A percentile compares a stretch with the other conserved stretches of the same genome.
Conservation (phyloP, 2,888 invertebrate genomes). For the Helicoverpa assulta region DNA sequence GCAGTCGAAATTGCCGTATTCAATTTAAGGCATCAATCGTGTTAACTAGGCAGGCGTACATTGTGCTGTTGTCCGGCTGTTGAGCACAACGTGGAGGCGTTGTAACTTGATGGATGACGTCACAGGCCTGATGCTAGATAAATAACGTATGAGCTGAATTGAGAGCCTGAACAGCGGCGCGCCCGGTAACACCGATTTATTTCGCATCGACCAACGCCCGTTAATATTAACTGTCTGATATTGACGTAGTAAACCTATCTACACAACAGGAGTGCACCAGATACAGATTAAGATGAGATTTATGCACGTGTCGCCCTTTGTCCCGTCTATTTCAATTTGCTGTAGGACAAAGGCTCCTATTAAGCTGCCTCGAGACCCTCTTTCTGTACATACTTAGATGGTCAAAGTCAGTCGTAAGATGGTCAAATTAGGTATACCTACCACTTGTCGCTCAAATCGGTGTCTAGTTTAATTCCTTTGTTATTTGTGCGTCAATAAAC, state of each 20-base stretch:
- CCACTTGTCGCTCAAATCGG: neutral
- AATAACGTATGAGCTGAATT: conserved; percentile 58
- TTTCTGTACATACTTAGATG: neutral
- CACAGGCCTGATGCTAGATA: conserved; percentile 49
- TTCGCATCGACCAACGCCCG: conserved; percentile 28
- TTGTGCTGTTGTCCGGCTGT: conserved; percentile 8
- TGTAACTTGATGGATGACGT: conserved; percentile 57
- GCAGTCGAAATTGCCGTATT: neutral
- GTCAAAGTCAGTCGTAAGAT: no score
- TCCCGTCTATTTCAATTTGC: neutral
- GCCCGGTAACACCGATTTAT: conserved; percentile 38
- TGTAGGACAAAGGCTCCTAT: neutral
- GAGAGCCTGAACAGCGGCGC: conserved; percentile 29
- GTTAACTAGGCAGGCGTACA: neutral
- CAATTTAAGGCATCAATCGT: conserved; percentile 8
- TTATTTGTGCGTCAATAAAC: neutral
- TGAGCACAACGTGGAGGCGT: conserved; percentile 11
- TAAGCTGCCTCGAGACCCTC: neutral
- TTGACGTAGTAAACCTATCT: conserved; percentile 14
- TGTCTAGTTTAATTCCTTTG: neutral
- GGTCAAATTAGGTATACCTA: neutral
- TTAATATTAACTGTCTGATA: conserved; percentile 37
- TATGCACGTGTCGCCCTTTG: neutral
- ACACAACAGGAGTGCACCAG: conserved; percentile 7
- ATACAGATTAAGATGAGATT: conserved; percentile 20